phyloP scores from a whole-genome alignment of 1,140 invertebrate species.

The Drosophila ercepeae region DNA sequence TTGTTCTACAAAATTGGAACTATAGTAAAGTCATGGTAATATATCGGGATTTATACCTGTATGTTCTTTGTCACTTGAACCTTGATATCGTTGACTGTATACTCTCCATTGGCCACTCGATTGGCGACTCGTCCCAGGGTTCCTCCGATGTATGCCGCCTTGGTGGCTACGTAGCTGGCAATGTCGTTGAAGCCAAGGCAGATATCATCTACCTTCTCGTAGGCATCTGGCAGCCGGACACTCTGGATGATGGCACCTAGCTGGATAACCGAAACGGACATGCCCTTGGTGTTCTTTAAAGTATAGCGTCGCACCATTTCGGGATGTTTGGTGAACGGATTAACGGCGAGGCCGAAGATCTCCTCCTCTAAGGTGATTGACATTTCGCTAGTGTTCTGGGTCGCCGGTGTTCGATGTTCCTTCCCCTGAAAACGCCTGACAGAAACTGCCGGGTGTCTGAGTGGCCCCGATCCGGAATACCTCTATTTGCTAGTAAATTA shows the following conservation, averaged over 20 bases:
- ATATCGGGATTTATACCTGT: constrained; percentile 79
- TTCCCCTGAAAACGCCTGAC: constrained; percentile 40
- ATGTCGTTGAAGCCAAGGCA: constrained; percentile 91
- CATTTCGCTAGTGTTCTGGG: constrained; percentile 35
- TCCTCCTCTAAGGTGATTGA: constrained; percentile 61
- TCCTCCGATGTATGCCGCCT: constrained; percentile 92
- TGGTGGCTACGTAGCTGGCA: constrained; percentile 73
- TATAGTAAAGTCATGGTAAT: too few relatives aligned
- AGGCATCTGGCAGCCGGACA: constrained; percentile 89
- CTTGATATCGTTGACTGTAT: constrained; percentile 87
- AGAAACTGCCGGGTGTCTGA: constrained; percentile 47
- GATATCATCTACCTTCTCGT: constrained; percentile 88
- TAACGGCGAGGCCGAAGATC: constrained; percentile 66
- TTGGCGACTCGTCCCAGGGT: constrained; percentile 95
- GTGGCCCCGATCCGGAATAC: constrained; percentile 16
- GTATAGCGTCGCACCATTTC: constrained; percentile 85
- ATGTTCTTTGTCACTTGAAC: constrained; percentile 90
- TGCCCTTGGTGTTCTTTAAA: constrained; percentile 86
- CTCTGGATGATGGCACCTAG: constrained; percentile 92
- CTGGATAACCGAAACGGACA: constrained; percentile 87
- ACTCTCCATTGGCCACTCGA: constrained; percentile 90
- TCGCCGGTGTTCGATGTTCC: constrained; percentile 8
- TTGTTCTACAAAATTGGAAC: constrained; percentile 84
- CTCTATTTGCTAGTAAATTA: constrained; percentile 9
- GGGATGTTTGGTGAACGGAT: constrained; percentile 73